phyloP scores from a whole-genome alignment of 92 coral and sea anemone species.

The Isaurus tuberculatus region DNA sequence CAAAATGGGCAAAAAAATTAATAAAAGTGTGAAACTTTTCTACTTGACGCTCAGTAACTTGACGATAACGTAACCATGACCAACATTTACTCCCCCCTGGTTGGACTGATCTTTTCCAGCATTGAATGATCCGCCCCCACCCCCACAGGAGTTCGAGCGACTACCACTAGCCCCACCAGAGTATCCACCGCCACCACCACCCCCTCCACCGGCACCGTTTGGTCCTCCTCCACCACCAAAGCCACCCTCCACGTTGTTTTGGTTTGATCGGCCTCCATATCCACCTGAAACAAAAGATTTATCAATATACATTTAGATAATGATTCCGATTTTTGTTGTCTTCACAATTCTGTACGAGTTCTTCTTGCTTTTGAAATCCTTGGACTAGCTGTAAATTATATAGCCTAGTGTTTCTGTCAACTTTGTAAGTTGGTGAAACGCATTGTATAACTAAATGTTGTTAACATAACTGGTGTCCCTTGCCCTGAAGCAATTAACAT shows the following conservation, averaged over 20 bases:
- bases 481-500: no score
- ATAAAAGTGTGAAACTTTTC: background rate
- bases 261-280: constrained; percentile 85
- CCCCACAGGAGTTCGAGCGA: constrained; percentile 95
- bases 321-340: background rate
- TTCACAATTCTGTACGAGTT: background rate
- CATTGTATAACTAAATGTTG: no score
- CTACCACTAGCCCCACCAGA: constrained; percentile 97
- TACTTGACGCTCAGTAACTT: constrained; percentile 73
- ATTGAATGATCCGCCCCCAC: constrained; percentile 90
- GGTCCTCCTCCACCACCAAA: constrained; percentile 96
- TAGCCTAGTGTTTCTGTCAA: no score
- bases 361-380: background rate
- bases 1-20: background rate
- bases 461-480: no score
- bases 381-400: no score
- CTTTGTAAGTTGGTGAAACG: no score
- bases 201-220: constrained; percentile 95
- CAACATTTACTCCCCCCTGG: constrained; percentile 79
- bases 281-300: constrained; percentile 57
- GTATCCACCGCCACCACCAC: constrained; percentile 94
- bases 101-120: constrained; percentile 76
- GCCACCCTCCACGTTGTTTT: constrained; percentile 85
- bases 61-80: constrained; percentile 77
- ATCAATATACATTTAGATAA: background rate